Evolutionary conservation across 2,888 invertebrate species (phyloP), one percentile per base, ranked within the genome.

Genomic region (Sinhomidia bicolor): DNA sequence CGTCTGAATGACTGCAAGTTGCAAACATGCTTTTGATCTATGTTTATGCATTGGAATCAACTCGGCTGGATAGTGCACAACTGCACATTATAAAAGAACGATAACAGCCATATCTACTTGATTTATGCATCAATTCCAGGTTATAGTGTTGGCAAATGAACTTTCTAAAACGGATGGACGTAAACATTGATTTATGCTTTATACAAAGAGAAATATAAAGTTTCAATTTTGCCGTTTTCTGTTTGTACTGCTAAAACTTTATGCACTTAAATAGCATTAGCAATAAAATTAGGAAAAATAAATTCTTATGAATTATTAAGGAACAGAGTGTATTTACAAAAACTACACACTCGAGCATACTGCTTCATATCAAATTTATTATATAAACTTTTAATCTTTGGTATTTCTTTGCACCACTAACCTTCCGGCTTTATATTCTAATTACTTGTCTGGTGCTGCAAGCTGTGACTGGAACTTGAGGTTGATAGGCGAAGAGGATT

Each of bases 401-500:
- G n/a, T 32, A 32, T 65, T 65, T 14, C 6, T 14, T 32, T n/a
- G 14, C 29, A 65, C n/a, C n/a, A n/a, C 4, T n/a, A 1, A n/a
- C n/a, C n/a, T n/a, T n/a, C 36, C 36, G 1, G 23, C 4, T 9
- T 2, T 26, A 47, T 26, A 47, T n/a, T 14, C 78, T 90, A 91
- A 81, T 90, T 90, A 88, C 90, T 91, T 14, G 89, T 78, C 68
- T 92, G 91, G 83, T 92, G 91, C 71, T 92, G 92, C 23, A 92
- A 81, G 85, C 91, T 92, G 57, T 92, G 91, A 83, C 90, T 91
- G 14, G 92, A 92, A 57, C 90, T 91, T 20, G 92, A 92, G 9
- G 91, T 89, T 79, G 91, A 96, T 92, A 96, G 95, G 93, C 97
- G 96, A 92, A 99, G 95, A 2, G 99, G 98, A 94, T 98, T 99